Conservation (phyloP, 2,888 invertebrate genomes). For the Leptinotarsa tumamoca region DNA sequence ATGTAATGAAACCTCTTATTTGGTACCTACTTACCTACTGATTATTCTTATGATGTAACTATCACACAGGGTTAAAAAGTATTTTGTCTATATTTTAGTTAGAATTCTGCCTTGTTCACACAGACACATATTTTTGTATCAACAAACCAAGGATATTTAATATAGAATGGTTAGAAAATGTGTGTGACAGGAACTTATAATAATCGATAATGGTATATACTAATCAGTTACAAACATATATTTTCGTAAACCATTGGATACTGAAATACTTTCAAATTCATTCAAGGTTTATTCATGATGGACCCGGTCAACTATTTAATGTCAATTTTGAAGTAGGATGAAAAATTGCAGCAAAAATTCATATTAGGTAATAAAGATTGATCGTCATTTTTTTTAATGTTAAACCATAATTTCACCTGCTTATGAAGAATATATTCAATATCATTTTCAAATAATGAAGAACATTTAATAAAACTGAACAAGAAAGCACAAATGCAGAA, state of each 20-base stretch:
- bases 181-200: not conserved
- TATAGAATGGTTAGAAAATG: conserved; percentile 1
- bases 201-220: not conserved
- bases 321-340: not conserved
- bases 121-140: conserved; percentile 38
- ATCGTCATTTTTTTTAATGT: too few species aligned
- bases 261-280: not conserved
- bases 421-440: too few species aligned
- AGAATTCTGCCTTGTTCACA: conserved; percentile 34
- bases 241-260: not conserved
- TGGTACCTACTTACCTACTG: conserved; percentile 12
- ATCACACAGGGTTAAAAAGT: conserved; percentile 41
- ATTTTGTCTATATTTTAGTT: conserved; percentile 41
- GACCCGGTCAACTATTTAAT: not conserved
- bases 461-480: too few species aligned
- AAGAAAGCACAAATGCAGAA: too few species aligned
- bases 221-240: conserved; percentile 5
- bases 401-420: too few species aligned
- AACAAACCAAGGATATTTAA: conserved; percentile 17
- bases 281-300: not conserved
- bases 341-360: too few species aligned
- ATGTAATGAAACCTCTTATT: conserved; percentile 6
- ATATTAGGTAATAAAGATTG: too few species aligned
- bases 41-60: conserved; percentile 36
- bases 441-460: too few species aligned